Percentiles rank a stretch among this genome's conserved stretches.
phyloP scores from a whole-genome alignment of 2,888 invertebrate species.

The Troglohyphantes excavatus region DNA sequence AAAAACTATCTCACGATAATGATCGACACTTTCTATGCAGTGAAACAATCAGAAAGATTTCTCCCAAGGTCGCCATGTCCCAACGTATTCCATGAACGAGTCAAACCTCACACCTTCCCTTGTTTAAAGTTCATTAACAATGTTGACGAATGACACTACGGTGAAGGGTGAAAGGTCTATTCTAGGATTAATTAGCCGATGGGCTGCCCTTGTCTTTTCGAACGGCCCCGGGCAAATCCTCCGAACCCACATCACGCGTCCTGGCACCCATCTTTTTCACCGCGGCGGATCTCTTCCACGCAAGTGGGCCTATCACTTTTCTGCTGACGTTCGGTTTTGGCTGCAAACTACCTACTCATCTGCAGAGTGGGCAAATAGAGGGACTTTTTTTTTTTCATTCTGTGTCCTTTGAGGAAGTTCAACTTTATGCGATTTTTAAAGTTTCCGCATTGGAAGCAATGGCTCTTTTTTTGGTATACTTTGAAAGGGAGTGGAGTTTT shows the following conservation, averaged over 20 bases:
- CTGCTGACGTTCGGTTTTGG: constrained; percentile 34
- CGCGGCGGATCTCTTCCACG: background rate
- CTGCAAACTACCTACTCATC: background rate
- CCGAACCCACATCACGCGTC: no score
- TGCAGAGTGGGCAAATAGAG: constrained; percentile 33
- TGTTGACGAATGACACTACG: background rate
- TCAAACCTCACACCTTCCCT: background rate
- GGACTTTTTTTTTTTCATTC: background rate
- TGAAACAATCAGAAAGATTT: no score
- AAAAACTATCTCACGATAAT: background rate
- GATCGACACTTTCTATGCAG: no score
- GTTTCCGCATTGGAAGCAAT: constrained; percentile 13
- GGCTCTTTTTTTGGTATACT: background rate
- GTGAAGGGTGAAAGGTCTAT: background rate
- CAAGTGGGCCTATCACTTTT: constrained; percentile 39
- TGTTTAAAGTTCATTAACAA: constrained; percentile 12
- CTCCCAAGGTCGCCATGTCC: no score
- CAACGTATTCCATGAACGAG: no score
- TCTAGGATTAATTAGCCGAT: background rate
- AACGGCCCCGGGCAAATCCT: background rate
- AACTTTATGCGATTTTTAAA: constrained; percentile 4
- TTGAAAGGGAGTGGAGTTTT: background rate
- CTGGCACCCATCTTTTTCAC: background rate
- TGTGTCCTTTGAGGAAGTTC: background rate
- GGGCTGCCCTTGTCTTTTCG: constrained; percentile 26